Percentiles rank a stretch among this genome's conserved stretches.
phyloP scores from a whole-genome alignment of 2,113 vertebrate genomes.

The Tyto alba region DNA sequence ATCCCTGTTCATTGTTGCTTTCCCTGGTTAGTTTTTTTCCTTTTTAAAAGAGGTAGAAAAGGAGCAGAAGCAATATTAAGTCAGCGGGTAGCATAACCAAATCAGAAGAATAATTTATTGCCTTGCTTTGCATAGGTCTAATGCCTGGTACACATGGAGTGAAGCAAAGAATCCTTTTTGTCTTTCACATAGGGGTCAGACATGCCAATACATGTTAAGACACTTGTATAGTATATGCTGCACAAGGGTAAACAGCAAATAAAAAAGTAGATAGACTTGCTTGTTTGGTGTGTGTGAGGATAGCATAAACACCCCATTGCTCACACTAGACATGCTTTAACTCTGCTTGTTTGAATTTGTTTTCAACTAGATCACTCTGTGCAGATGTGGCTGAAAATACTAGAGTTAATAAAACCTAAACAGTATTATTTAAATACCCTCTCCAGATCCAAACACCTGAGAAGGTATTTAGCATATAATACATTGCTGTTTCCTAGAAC shows the following conservation, averaged over 20 bases:
- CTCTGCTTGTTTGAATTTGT: slow-evolving; percentile 18
- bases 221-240: background rate
- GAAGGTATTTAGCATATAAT: background rate
- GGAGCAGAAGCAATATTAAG: background rate
- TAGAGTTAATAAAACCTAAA: background rate
- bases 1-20: background rate
- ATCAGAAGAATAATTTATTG: background rate
- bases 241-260: slow-evolving; percentile 13
- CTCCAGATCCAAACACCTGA: background rate
- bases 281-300: slow-evolving; percentile 23
- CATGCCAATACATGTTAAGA: background rate
- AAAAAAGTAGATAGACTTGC: slow-evolving; percentile 37
- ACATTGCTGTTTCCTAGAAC: background rate
- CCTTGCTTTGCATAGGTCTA: background rate
- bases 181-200: background rate
- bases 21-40: background rate
- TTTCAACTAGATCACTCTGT: background rate
- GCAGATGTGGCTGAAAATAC: background rate
- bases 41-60: background rate
- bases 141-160: background rate
- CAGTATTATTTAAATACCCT: background rate
- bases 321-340: background rate
- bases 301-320: background rate
- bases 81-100: background rate
- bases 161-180: background rate